Evolutionary conservation across 2,113 vertebrate species (phyloP).

Genomic region (Eudyptes chrysolophus): DNA sequence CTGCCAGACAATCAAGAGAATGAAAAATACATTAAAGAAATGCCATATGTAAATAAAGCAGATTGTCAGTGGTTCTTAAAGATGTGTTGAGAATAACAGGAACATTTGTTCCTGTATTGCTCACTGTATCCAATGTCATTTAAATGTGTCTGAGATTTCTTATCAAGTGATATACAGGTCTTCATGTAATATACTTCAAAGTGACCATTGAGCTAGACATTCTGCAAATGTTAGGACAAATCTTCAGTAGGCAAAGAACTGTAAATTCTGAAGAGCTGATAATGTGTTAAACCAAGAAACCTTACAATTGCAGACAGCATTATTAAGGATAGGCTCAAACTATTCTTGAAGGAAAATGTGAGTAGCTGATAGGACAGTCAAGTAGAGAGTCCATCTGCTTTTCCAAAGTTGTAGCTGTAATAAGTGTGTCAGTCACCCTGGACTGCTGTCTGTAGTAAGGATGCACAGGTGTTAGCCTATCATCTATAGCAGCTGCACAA

Average conservation of each 20-base stretch:
- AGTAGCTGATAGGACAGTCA: neutral
- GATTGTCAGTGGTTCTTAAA: neutral
- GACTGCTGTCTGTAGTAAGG: neutral
- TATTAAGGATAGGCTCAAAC: neutral
- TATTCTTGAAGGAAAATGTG: neutral
- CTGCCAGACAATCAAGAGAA: neutral
- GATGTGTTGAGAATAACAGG: neutral
- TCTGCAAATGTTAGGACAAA: neutral
- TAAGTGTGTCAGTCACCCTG: neutral
- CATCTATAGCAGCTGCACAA: neutral
- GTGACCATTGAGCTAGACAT: neutral
- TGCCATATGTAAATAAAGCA: neutral
- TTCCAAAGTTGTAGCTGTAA: neutral
- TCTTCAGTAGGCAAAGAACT: neutral
- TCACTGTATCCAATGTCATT: neutral
- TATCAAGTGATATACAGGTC: neutral
- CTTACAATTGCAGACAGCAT: neutral
- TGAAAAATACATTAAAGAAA: neutral
- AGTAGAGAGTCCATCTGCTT: neutral
- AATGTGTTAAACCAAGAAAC: neutral
- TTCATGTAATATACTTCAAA: neutral
- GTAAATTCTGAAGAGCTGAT: neutral
- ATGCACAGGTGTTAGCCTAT: neutral
- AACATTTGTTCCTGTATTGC: neutral
- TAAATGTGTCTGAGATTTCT: neutral